phyloP scores from a whole-genome alignment of 2,888 invertebrate genomes.

The Seira ritae region DNA sequence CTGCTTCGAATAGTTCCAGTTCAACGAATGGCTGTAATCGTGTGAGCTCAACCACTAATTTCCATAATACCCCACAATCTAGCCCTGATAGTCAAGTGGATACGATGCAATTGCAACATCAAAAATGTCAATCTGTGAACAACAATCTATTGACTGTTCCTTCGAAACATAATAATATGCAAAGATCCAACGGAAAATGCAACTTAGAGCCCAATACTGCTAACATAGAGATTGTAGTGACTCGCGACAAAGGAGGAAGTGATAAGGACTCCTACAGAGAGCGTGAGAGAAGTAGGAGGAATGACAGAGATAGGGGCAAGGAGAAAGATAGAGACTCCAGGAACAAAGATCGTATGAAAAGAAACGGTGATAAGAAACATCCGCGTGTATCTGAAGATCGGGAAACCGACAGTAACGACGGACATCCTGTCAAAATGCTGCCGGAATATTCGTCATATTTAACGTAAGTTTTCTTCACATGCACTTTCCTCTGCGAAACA shows the following conservation, averaged over 20 bases:
- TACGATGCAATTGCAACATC: conserved; percentile 42
- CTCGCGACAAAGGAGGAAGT: conserved; percentile 53
- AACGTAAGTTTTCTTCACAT: conserved; percentile 78
- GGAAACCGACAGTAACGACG: conserved; percentile 47
- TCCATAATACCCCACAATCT: conserved; percentile 73
- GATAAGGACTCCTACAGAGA: conserved; percentile 49
- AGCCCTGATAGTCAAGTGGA: conserved; percentile 74
- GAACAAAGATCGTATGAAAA: conserved; percentile 42
- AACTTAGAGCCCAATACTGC: conserved; percentile 74
- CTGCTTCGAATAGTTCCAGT: conserved; percentile 43
- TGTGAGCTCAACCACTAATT: conserved; percentile 68
- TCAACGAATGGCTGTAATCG: conserved; percentile 62
- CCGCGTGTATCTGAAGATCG: conserved; percentile 33
- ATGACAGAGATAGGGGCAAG: conserved; percentile 59
- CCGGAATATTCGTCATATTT: conserved; percentile 78
- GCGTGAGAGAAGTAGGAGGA: conserved; percentile 48
- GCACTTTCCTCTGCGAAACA: neutral
- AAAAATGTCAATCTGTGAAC: conserved; percentile 35
- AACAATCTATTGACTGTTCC: conserved; percentile 4
- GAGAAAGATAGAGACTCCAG: conserved; percentile 60
- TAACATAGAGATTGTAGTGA: conserved; percentile 48
- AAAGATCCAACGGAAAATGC: conserved; percentile 76
- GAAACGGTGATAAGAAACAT: conserved; percentile 65
- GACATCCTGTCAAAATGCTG: conserved; percentile 42
- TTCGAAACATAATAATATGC: conserved; percentile 74